Evolutionary conservation across 1,140 invertebrate species (phyloP).

Genomic region (Neotoxoptera formosana): DNA sequence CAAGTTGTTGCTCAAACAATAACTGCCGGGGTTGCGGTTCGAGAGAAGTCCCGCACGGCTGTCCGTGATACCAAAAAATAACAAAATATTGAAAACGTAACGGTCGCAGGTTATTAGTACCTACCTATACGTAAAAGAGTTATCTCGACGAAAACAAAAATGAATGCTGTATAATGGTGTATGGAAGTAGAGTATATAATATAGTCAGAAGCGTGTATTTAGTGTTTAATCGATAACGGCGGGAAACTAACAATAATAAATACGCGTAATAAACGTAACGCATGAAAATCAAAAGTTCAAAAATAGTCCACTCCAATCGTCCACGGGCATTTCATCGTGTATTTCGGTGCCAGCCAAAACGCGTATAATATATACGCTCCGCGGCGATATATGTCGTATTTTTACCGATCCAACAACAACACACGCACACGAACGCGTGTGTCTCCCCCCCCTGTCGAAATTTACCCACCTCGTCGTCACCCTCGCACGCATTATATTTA

Average conservation of each 20-base stretch:
- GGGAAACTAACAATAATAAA: background rate
- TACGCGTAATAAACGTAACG: background rate
- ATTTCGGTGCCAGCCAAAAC: slow-evolving; percentile 10
- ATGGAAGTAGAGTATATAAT: background rate
- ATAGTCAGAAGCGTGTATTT: background rate
- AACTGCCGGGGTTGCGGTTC: background rate
- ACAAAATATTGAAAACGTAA: background rate
- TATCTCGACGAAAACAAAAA: background rate
- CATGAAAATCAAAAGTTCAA: slow-evolving; percentile 13
- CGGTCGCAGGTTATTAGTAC: background rate
- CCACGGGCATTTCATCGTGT: background rate
- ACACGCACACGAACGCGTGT: background rate
- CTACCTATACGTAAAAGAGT: too few species aligned
- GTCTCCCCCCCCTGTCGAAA: background rate
- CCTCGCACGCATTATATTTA: background rate
- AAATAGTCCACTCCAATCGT: slow-evolving; percentile 10
- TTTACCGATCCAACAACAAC: slow-evolving; percentile 28
- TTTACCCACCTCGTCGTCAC: background rate
- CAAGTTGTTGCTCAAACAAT: slow-evolving; percentile 4
- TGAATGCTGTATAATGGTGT: background rate
- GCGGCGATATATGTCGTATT: background rate
- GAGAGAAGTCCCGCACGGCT: background rate
- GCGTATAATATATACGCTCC: background rate
- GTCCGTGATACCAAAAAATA: background rate
- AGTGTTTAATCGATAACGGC: background rate